phyloP scores from a whole-genome alignment of 2,888 invertebrate genomes.

The Eulithis prunata region DNA sequence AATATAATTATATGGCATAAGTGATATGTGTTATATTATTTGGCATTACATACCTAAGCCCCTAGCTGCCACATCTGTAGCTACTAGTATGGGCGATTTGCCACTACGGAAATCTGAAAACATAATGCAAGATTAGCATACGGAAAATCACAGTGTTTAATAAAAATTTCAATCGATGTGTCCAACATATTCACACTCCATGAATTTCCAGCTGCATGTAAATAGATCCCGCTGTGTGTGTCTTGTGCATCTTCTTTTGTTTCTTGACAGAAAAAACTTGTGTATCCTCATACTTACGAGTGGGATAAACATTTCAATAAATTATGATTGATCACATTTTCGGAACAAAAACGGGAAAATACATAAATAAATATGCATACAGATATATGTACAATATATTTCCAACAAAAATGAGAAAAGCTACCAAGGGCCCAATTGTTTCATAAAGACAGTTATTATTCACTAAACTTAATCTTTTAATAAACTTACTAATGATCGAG shows the following conservation, averaged over 20 bases:
- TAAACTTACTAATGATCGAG: conserved; percentile 70
- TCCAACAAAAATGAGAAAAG: conserved; percentile 26
- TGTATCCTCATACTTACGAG: conserved; percentile 18
- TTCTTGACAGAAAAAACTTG: conserved; percentile 1
- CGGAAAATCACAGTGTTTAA: not conserved
- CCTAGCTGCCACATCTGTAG: conserved; percentile 97
- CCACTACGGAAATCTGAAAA: conserved; percentile 92
- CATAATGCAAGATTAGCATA: conserved; percentile 38
- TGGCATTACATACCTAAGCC: conserved; percentile 91
- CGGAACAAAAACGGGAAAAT: conserved; percentile 12
- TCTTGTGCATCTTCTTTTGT: conserved; percentile 1
- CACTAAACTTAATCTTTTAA: conserved; percentile 56
- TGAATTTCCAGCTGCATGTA: conserved; percentile 10
- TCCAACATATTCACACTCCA: not conserved
- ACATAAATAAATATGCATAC: conserved; percentile 27
- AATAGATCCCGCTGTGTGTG: conserved; percentile 16
- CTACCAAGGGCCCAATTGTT: conserved; percentile 29
- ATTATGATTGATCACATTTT: conserved; percentile 1
- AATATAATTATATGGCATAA: no score
- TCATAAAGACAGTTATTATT: conserved; percentile 46
- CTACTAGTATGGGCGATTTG: conserved; percentile 94
- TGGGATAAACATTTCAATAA: not conserved
- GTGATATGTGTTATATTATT: not conserved
- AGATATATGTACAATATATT: conserved; percentile 13
- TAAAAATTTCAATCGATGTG: not conserved